Conservation (phyloP, 2,797 vertebrate species). For the Liparis tanakae region DNA sequence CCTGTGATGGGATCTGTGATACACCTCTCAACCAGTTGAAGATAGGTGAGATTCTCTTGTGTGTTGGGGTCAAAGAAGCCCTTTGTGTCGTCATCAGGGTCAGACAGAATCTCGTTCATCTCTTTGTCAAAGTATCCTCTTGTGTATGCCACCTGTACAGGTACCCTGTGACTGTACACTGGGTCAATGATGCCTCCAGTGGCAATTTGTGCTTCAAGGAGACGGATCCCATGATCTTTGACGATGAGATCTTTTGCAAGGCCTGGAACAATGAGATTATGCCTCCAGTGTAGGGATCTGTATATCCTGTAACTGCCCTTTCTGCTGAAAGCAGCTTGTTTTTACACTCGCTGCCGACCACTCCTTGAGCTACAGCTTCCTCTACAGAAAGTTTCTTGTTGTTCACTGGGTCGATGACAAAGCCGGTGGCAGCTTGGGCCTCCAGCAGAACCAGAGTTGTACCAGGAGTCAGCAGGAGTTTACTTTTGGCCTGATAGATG, state of each 20-base stretch:
- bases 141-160: slow-evolving; percentile 85
- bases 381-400: slow-evolving; percentile 88
- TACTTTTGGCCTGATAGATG: slow-evolving; percentile 73
- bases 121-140: slow-evolving; percentile 86
- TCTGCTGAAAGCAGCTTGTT: slow-evolving; percentile 87
- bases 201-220: slow-evolving; percentile 90
- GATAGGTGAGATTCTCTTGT: slow-evolving; percentile 88
- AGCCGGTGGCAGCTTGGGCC: slow-evolving; percentile 82
- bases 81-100: slow-evolving; percentile 86
- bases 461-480: slow-evolving; percentile 73
- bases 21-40: slow-evolving; percentile 87
- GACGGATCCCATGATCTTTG: slow-evolving; percentile 83
- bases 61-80: slow-evolving; percentile 92
- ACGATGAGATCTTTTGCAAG: slow-evolving; percentile 86
- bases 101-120: slow-evolving; percentile 83
- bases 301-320: slow-evolving; percentile 86
- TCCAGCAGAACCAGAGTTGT: slow-evolving; percentile 79
- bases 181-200: slow-evolving; percentile 89
- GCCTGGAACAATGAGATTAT: slow-evolving; percentile 89
- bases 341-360: slow-evolving; percentile 86
- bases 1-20: slow-evolving; percentile 83
- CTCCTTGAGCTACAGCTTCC: slow-evolving; percentile 77
- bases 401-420: slow-evolving; percentile 78
- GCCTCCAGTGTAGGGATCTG: slow-evolving; percentile 85
- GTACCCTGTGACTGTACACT: slow-evolving; percentile 84